Percentiles rank a stretch among this genome's conserved stretches.
These are phyloP conservation scores for Pseudorhombus dupliciocellatus DNA, from an alignment of 2,113 vertebrate genomes.

Conservation along the genomic window DNA sequence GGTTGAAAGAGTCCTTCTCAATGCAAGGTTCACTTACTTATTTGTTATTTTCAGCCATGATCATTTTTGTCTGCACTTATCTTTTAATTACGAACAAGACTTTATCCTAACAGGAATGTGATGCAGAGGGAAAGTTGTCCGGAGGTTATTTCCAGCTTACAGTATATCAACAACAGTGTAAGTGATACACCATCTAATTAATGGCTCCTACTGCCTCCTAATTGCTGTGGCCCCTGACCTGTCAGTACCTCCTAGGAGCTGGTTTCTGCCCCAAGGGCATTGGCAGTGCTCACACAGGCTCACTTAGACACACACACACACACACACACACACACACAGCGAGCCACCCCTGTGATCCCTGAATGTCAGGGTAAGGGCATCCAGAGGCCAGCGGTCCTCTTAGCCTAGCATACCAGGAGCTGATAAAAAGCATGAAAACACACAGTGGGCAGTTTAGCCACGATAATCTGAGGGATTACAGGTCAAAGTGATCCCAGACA, in stretches of 20 bases:
- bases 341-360: conserved; percentile 70
- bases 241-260: conserved; percentile 59
- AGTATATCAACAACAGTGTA: conserved; percentile 59
- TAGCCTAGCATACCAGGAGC: conserved; percentile 62
- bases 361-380: conserved; percentile 76
- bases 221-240: conserved; percentile 67
- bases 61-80: conserved; percentile 17
- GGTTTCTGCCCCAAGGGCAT: conserved; percentile 60
- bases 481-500: conserved; percentile 74
- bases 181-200: conserved; percentile 75
- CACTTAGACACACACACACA: conserved; percentile 10
- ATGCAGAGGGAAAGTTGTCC: conserved; percentile 52
- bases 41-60: conserved; percentile 45
- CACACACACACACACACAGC: conserved; percentile 20
- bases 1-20: conserved; percentile 52
- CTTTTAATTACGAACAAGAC: background rate
- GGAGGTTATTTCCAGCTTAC: conserved; percentile 60
- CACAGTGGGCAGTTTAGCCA: conserved; percentile 76
- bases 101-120: conserved; percentile 36
- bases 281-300: conserved; percentile 19
- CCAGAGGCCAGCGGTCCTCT: conserved; percentile 69
- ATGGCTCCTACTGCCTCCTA: conserved; percentile 68
- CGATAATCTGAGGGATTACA: conserved; percentile 75
- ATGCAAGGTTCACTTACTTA: conserved; percentile 37
- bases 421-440: conserved; percentile 71